A percentile compares a stretch with the other conserved stretches of the same genome.
phyloP scores from a whole-genome alignment of 2,797 vertebrate species.

The Gallinago solitaria region DNA sequence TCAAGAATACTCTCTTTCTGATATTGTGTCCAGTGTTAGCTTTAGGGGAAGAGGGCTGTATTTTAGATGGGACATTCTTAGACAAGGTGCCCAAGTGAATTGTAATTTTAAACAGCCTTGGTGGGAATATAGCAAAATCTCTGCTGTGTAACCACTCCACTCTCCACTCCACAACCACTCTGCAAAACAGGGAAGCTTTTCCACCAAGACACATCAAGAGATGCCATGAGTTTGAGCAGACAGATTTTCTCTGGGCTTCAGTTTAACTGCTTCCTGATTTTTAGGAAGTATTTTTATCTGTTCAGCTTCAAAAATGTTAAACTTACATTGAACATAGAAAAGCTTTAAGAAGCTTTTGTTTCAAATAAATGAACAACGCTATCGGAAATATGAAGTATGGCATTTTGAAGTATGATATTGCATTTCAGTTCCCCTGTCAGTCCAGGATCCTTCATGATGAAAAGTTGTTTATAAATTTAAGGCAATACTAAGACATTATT shows the following conservation, averaged over 20 bases:
- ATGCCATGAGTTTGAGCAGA: neutral
- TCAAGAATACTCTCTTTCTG: neutral
- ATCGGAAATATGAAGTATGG: neutral
- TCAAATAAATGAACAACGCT: slow-evolving; percentile 12
- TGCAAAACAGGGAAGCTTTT: neutral
- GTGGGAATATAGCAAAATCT: neutral
- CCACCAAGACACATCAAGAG: neutral
- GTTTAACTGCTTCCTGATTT: neutral
- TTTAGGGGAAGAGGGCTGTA: neutral
- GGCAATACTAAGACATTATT: neutral
- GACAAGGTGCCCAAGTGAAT: neutral
- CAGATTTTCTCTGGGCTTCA: neutral
- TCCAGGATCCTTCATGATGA: neutral
- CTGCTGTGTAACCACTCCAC: neutral
- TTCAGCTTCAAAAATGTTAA: neutral
- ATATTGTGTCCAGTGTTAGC: neutral
- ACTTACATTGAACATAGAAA: neutral
- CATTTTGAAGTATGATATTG: neutral
- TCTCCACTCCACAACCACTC: neutral
- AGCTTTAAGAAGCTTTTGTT: slow-evolving; percentile 2
- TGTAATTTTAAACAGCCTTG: neutral
- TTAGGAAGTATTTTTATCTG: neutral
- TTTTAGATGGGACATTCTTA: neutral
- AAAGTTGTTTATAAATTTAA: slow-evolving; percentile 28
- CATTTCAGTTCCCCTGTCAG: neutral